A percentile compares a stretch with the other conserved stretches of the same genome.
phyloP scores from a whole-genome alignment of 2,113 vertebrate species.

The Paradisaea rubra region DNA sequence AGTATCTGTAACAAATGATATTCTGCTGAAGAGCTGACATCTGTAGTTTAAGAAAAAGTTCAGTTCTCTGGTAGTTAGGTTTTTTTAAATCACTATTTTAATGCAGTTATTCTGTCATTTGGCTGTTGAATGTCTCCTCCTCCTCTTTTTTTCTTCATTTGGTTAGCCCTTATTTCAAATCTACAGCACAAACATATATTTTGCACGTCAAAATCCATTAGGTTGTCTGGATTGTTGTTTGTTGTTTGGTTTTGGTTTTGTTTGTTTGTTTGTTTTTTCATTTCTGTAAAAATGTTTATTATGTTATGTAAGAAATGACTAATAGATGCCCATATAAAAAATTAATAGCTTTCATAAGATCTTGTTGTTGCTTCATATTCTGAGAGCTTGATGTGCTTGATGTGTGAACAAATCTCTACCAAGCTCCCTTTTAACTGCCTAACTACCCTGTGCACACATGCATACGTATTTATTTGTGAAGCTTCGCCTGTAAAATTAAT shows the following conservation, averaged over 20 bases:
- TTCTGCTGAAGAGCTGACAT: not conserved
- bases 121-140: not conserved
- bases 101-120: not conserved
- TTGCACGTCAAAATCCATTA: not conserved
- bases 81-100: not conserved
- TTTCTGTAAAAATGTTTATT: not conserved
- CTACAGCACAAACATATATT: not conserved
- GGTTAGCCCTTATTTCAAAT: not conserved
- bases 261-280: not conserved
- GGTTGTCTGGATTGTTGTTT: not conserved
- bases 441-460: rapidly evolving
- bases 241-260: not conserved
- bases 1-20: not conserved
- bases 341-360: not conserved
- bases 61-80: not conserved
- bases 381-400: not conserved
- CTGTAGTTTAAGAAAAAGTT: not conserved
- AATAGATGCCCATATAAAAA: not conserved
- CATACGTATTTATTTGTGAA: not conserved
- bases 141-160: not conserved
- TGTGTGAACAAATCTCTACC: not conserved
- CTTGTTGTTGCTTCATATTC: not conserved
- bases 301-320: not conserved
- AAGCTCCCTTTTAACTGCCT: not conserved
- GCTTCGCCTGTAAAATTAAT: not conserved